phyloP scores from a whole-genome alignment of 2,888 invertebrate genomes.

The Erebia aethiops region DNA sequence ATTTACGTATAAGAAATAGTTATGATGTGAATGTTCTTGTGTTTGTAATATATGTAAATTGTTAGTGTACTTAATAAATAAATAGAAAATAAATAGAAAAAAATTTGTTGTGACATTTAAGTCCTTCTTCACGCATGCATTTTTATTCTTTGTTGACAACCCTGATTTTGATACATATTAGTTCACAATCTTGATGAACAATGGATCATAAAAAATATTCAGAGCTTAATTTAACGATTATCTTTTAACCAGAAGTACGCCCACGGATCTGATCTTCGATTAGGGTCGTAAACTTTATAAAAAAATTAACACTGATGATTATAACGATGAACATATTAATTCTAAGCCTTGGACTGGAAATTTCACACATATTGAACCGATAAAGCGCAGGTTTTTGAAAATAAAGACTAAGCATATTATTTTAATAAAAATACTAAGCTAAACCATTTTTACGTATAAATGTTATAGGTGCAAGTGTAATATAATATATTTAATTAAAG shows the following conservation, averaged over 20 bases:
- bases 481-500: no score
- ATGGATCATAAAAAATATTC: conserved; percentile 41
- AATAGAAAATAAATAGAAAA: no score
- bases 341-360: background rate
- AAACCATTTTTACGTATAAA: no score
- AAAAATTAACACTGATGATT: conserved; percentile 13
- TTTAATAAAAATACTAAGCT: background rate
- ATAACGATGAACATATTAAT: background rate
- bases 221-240: conserved; percentile 29
- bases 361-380: background rate
- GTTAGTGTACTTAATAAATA: no score
- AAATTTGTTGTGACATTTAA: no score
- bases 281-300: conserved; percentile 11
- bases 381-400: background rate
- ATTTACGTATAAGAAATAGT: no score
- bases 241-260: conserved; percentile 22
- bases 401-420: background rate
- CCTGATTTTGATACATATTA: conserved; percentile 40
- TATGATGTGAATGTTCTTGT: no score
- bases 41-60: no score
- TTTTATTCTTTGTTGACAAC: conserved; percentile 24
- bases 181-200: conserved; percentile 40
- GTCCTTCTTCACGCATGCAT: background rate
- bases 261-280: conserved; percentile 17
- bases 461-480: no score